Evolutionary conservation across 2,888 invertebrate genomes (phyloP).

Genomic region (Tinea semifulvella): DNA sequence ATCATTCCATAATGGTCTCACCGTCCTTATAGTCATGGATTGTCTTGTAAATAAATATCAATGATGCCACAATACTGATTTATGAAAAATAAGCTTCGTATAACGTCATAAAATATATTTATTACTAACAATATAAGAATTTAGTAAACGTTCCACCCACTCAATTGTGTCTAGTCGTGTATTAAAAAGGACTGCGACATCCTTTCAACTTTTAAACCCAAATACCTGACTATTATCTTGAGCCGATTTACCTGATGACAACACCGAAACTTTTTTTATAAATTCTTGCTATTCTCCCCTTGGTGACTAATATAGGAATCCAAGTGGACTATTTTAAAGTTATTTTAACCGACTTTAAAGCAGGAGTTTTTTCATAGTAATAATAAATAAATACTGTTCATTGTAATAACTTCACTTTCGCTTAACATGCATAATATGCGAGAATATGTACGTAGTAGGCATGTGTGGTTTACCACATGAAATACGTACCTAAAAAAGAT

Average conservation of each 20-base stretch:
- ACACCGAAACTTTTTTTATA: too few species aligned
- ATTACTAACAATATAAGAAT: too few species aligned
- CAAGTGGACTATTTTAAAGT: neutral
- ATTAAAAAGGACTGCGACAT: constrained; percentile 2
- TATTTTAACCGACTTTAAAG: neutral
- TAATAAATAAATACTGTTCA: neutral
- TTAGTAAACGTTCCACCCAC: constrained; percentile 2
- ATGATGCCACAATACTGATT: too few species aligned
- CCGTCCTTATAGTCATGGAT: too few species aligned
- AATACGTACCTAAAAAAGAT: too few species aligned
- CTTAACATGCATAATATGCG: constrained; percentile 4
- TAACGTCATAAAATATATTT: too few species aligned
- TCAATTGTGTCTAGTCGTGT: constrained; percentile 1
- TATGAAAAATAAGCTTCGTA: too few species aligned
- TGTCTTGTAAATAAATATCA: too few species aligned
- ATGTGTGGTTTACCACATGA: constrained; percentile 25
- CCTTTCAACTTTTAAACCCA: neutral
- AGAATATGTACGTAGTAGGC: neutral
- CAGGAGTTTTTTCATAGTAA: neutral
- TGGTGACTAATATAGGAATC: neutral
- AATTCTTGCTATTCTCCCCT: too few species aligned
- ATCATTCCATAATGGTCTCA: too few species aligned
- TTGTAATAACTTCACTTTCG: neutral
- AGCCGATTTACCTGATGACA: neutral
- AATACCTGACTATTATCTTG: neutral